Evolutionary conservation across 2,888 invertebrate species (phyloP), one percentile per base, ranked within the genome.

Genomic region (Frankliniella fusca): DNA sequence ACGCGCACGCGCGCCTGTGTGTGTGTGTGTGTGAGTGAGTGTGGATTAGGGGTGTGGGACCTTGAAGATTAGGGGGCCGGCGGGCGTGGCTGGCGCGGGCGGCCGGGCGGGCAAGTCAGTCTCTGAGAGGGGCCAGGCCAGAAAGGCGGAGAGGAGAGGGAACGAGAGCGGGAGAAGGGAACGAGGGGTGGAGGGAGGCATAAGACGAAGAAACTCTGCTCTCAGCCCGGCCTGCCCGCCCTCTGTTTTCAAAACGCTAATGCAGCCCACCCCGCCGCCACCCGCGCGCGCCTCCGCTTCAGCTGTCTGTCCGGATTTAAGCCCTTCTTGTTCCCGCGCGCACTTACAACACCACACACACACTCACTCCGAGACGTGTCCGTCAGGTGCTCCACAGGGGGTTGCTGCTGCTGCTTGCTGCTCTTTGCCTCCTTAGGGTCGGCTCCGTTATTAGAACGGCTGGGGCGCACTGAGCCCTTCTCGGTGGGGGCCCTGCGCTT

Each of bases 41-140:
- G 23, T 76, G 70, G 70, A 76, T 76, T 76, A 76, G 70, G 70
- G 70, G 27, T 76, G 70, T 76, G 70, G 70, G 70, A 70, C 70
- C 70, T 70, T 23, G 70, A 70, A 76, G 70, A 76, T 76, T 76
- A 76, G 70, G 70, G 70, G 70, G 23, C 11, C 70, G 70, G 70
- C 70, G 23, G 70, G 70, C 12, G 9, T 15, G 15, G 65, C 65
- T 20, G 65, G 65, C 65, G 15, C 65, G 20, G 65, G 15, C 61
- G 11, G 61, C 61, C n/a, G 61, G 61, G 61, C 20, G 61, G 61
- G 7, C 20, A 61, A 70, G 54, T 18, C 18, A 23, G 23, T 70
- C 65, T n/a, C 70, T 23, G 61, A 18, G 61, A 61, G 61, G 38
- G 5, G 38, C 38, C 38, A 38, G 38, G 38, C 38, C 38, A 38